Conservation (phyloP, 2,888 invertebrate species). For the Enchytraeus crypticus region DNA sequence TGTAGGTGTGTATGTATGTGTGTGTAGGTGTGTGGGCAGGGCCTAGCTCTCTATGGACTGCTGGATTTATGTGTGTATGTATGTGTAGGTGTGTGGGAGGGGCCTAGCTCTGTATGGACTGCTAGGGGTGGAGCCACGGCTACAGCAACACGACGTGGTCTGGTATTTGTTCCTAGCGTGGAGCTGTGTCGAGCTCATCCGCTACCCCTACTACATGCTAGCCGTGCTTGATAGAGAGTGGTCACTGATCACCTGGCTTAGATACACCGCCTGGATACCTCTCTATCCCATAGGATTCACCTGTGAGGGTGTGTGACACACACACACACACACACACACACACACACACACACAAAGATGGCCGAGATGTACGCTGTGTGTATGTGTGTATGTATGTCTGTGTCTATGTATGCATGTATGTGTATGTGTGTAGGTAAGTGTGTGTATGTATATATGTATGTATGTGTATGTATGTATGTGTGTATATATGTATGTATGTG, state of each 20-base stretch:
- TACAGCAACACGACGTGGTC: constrained; percentile 77
- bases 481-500: not conserved
- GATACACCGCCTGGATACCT: constrained; percentile 87
- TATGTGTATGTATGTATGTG: constrained; percentile 1
- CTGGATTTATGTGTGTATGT: no score
- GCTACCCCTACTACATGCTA: constrained; percentile 85
- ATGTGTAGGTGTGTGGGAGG: constrained; percentile 67
- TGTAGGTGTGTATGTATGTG: no score
- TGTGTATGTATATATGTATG: not conserved
- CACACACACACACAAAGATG: constrained; percentile 13
- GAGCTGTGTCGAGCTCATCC: constrained; percentile 71
- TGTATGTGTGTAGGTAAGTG: no score
- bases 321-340: not conserved
- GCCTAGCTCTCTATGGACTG: no score
- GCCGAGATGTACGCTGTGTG: constrained; percentile 26
- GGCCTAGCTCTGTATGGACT: constrained; percentile 70
- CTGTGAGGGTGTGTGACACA: constrained; percentile 11
- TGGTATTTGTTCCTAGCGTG: constrained; percentile 80
- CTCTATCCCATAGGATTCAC: constrained; percentile 68
- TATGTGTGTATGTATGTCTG: no score
- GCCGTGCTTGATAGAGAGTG: constrained; percentile 68
- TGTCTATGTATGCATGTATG: no score
- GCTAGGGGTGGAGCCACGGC: constrained; percentile 72
- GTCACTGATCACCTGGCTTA: constrained; percentile 73
- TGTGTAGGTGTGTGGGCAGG: no score